Evolutionary conservation across 2,797 vertebrate genomes (phyloP).

Genomic region (Gephyroberyx darwinii): DNA sequence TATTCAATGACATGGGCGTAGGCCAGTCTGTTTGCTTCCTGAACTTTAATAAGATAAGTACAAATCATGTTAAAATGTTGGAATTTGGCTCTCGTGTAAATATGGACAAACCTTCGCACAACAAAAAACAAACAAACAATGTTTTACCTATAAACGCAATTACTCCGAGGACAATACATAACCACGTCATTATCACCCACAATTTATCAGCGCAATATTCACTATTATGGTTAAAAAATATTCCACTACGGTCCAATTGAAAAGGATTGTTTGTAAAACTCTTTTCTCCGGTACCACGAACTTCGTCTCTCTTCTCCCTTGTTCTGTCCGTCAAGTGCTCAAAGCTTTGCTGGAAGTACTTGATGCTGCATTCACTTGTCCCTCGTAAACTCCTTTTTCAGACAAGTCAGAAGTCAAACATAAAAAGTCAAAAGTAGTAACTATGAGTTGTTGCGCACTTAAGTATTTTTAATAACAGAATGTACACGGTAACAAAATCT

Average conservation of each 20-base stretch:
- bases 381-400: neutral
- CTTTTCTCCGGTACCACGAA: accelerated
- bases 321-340: neutral
- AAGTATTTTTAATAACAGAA: too few species aligned
- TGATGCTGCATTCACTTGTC: conserved; percentile 5
- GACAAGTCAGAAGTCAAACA: too few species aligned
- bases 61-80: too few species aligned
- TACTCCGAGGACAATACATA: neutral
- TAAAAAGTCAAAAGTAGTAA: too few species aligned
- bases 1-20: too few species aligned
- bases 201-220: neutral
- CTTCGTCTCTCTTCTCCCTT: neutral
- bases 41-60: too few species aligned
- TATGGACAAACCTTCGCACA: neutral
- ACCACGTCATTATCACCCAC: neutral
- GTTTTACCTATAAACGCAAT: conserved; percentile 52
- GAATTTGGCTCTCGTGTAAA: neutral
- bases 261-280: neutral
- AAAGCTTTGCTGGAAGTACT: neutral
- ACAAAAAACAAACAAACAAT: too few species aligned
- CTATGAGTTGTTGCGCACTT: too few species aligned
- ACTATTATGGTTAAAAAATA: neutral
- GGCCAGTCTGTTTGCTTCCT: too few species aligned
- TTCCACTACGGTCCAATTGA: accelerated
- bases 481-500: too few species aligned